Conservation (phyloP, 2,888 invertebrate genomes). For the Caenorhabditis drosophilae region DNA sequence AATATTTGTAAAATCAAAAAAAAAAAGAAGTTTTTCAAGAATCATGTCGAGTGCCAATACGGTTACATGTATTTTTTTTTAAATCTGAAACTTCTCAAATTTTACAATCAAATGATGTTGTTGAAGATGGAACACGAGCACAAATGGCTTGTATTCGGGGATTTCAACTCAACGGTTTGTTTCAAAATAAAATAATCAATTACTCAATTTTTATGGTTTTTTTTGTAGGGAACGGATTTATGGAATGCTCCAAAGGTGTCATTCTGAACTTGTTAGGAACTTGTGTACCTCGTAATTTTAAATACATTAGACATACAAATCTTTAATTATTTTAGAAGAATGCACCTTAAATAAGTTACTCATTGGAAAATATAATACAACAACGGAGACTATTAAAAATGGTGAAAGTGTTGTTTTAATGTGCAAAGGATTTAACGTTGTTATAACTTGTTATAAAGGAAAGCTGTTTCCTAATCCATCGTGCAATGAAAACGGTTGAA, state of each 20-base stretch:
- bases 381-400: slow-evolving; percentile 33
- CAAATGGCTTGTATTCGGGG: slow-evolving; percentile 50
- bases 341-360: slow-evolving; percentile 36
- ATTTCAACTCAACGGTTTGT: slow-evolving; percentile 37
- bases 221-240: slow-evolving; percentile 42
- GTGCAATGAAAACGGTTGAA: slow-evolving; percentile 47
- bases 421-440: slow-evolving; percentile 38
- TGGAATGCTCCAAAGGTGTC: slow-evolving; percentile 56
- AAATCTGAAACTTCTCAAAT: slow-evolving; percentile 57
- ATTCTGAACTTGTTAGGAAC: slow-evolving; percentile 49
- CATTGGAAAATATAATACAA: slow-evolving; percentile 37
- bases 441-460: slow-evolving; percentile 45
- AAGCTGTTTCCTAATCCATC: slow-evolving; percentile 37
- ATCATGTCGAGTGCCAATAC: slow-evolving; percentile 60
- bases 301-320: too few species aligned
- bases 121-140: slow-evolving; percentile 56
- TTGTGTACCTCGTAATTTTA: slow-evolving; percentile 58
- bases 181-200: background rate
- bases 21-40: slow-evolving; percentile 39
- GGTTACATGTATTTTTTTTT: slow-evolving; percentile 64
- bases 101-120: slow-evolving; percentile 57
- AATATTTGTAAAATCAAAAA: too few species aligned
- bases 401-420: slow-evolving; percentile 32
- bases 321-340: slow-evolving; percentile 51
- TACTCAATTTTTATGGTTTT: background rate